Percentiles rank a stretch among this genome's conserved stretches.
These are phyloP conservation scores for Ornithorhynchus anatinus DNA, from an alignment of 2,113 vertebrate species.

Conservation along the genomic window DNA sequence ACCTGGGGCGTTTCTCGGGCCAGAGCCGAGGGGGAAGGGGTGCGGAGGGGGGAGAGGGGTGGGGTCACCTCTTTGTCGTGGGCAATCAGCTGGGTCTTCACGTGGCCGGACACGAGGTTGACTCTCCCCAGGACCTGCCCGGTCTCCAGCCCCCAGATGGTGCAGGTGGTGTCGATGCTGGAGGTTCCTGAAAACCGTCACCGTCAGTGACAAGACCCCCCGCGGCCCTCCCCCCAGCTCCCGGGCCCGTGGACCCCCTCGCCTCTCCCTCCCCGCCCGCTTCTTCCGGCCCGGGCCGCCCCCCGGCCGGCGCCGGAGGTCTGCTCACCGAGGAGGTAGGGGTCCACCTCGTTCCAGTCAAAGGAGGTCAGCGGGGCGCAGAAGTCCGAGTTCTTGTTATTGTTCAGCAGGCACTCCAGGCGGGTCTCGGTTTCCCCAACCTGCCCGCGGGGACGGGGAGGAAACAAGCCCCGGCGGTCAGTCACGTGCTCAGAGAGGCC, in stretches of 20 bases:
- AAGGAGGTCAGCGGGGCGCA: conserved; percentile 97
- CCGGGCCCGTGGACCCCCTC: too few species aligned
- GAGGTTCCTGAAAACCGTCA: conserved; percentile 83
- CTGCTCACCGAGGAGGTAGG: conserved; percentile 92
- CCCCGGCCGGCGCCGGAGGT: too few species aligned
- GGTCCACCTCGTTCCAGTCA: conserved; percentile 99
- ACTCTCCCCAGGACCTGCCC: conserved; percentile 95
- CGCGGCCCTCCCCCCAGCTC: background rate
- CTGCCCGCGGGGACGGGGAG: too few species aligned
- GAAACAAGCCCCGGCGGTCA: too few species aligned
- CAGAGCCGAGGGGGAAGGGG: too few species aligned
- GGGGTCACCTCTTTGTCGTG: conserved; percentile 94
- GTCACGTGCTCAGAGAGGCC: too few species aligned
- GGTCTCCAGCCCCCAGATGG: conserved; percentile 97
- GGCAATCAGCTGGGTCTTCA: conserved; percentile 97
- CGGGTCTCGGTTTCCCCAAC: conserved; percentile 97
- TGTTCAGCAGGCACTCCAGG: conserved; percentile 96
- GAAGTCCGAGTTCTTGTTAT: conserved; percentile 99
- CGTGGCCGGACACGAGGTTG: conserved; percentile 96
- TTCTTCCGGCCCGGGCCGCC: background rate
- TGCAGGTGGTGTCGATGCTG: conserved; percentile 97
- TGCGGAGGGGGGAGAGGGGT: background rate
- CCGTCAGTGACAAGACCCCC: background rate
- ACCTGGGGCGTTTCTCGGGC: too few species aligned
- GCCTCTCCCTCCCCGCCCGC: background rate